Base-by-base conservation (phyloP, 2,113 vertebrate species). In the Rhagologus leucostigma region DNA sequence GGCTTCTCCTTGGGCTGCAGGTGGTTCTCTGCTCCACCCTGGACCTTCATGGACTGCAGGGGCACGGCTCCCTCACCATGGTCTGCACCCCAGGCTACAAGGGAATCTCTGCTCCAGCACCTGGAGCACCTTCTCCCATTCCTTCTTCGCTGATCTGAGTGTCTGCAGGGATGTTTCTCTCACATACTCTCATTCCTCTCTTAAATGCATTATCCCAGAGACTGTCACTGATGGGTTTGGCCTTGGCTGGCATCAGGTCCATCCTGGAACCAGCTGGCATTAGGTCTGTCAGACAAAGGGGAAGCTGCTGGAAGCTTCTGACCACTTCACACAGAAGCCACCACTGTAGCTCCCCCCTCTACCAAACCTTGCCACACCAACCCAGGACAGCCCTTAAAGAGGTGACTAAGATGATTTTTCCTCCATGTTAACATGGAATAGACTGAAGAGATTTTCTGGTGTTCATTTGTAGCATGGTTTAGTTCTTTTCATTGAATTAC, bases 261-360 rank as follows among this genome's bases (percentile, higher is more conserved):
- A 4, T 44, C 19, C 47, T 75, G 39, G 46, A 75, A 20, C 55
- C 0, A 0, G 7, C 50, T 59, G 50, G 17, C 27, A 37, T 13
- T 75, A 33, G 11, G 17, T 76, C n/a, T 52, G 22, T 74, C 9
- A 7, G 42, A 56, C 11, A 53, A 5, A 7, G 23, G 8, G 49
- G 16, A 73, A 69, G 33, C 33, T 91, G 47, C 68, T 37, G n/a
- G n/a, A 69, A 59, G 14, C 26, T 91, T 74, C 62, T 79, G 46
- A 13, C 16, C 18, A 3, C 42, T 79, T 57, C n/a, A 37, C 7
- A 30, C 23, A 37, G 39, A 78, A 75, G 17, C 9, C 26, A 42
- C 8, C 17, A 10, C 53, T n/a, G 4, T 21, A 62, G 29, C 9
- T 23, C 26, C 17, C 4, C 24, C 19, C 0, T 0, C 10, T 23